A percentile compares a stretch with the other conserved stretches of the same genome.
These are phyloP conservation scores for Ariolimax columbianus DNA, from an alignment of 2,888 invertebrate genomes.

Conservation along the genomic window DNA sequence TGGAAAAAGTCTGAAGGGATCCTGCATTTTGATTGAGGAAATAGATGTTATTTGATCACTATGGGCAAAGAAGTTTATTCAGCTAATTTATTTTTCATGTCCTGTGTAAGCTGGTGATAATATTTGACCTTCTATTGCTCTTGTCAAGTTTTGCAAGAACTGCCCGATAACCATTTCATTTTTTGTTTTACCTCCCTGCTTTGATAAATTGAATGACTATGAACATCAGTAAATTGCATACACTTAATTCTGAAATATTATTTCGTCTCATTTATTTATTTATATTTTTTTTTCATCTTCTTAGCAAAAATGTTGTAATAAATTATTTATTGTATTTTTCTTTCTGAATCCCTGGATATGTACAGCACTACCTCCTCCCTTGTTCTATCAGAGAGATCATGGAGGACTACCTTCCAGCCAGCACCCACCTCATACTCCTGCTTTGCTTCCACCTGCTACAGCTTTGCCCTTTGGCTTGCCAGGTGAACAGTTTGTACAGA, in stretches of 20 bases:
- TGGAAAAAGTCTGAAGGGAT: no score
- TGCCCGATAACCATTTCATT: no score
- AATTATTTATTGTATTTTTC: background rate
- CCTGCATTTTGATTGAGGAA: no score
- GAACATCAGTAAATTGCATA: no score
- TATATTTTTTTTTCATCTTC: conserved; percentile 5
- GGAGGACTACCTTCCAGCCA: conserved; percentile 42
- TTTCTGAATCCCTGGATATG: background rate
- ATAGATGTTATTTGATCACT: no score
- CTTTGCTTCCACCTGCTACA: conserved; percentile 53
- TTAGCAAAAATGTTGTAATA: background rate
- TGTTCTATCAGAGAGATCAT: conserved; percentile 53
- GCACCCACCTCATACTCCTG: conserved; percentile 48
- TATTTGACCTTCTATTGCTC: no score
- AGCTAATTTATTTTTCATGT: no score
- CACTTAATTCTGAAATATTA: background rate
- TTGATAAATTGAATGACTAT: no score
- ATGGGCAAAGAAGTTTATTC: no score
- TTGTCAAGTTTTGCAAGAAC: no score
- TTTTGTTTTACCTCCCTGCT: no score
- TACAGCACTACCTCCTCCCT: conserved; percentile 51
- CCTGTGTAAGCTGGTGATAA: no score
- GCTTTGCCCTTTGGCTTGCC: conserved; percentile 55
- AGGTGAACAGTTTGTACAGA: conserved; percentile 47
- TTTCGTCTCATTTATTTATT: background rate